phyloP scores from a whole-genome alignment of 2,113 vertebrate species.

The Gymnorhina tibicen region DNA sequence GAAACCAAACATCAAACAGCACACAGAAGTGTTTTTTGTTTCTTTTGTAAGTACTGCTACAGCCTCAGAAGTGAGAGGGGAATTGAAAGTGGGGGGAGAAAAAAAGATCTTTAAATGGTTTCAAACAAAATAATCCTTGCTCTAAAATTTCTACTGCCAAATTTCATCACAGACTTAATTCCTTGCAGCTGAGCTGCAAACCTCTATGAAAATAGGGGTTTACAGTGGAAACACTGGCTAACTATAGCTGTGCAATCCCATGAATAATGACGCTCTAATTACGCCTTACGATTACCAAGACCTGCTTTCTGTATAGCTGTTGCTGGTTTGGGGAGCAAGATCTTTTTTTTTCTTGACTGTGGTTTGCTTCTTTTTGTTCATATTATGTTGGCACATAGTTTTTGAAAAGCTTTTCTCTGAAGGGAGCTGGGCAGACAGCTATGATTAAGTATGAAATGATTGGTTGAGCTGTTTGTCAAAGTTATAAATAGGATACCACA shows the following conservation, averaged over 20 bases:
- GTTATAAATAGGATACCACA: constrained; percentile 69
- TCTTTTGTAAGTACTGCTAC: neutral
- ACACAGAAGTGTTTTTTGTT: neutral
- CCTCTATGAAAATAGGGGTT: constrained; percentile 30
- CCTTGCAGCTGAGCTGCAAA: constrained; percentile 57
- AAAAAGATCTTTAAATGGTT: neutral
- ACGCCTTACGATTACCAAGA: constrained; percentile 10
- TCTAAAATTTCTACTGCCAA: constrained; percentile 1
- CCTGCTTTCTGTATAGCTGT: neutral
- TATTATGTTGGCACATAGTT: constrained; percentile 40
- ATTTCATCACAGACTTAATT: constrained; percentile 44
- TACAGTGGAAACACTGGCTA: constrained; percentile 64
- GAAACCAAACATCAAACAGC: neutral
- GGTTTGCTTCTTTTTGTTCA: constrained; percentile 48
- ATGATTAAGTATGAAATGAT: constrained; percentile 68
- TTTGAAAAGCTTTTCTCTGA: constrained; percentile 28
- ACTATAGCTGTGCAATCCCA: constrained; percentile 39
- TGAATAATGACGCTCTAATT: constrained; percentile 22
- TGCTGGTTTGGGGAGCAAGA: constrained; percentile 15
- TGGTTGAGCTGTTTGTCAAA: constrained; percentile 64
- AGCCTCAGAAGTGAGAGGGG: neutral
- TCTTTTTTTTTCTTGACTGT: neutral
- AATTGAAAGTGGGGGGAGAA: neutral
- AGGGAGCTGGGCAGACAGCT: constrained; percentile 51
- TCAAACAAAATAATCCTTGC: neutral